phyloP scores from a whole-genome alignment of 2,888 invertebrate genomes.

The Drosophila paracracens region DNA sequence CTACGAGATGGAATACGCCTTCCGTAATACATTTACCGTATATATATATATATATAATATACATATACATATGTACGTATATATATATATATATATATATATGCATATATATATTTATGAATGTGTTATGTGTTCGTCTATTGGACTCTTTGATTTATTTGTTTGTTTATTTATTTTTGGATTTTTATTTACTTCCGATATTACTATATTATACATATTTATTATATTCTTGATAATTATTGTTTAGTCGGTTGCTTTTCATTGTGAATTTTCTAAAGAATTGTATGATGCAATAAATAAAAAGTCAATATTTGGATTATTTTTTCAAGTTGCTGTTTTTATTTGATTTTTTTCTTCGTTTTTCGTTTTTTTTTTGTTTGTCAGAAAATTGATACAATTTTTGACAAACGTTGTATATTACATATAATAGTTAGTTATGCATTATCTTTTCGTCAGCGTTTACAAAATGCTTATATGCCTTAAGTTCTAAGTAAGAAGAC shows the following conservation, averaged over 20 bases:
- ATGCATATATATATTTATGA: neutral
- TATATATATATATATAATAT: neutral
- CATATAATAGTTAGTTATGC: conserved; percentile 28
- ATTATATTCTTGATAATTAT: neutral
- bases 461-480: conserved; percentile 49
- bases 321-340: conserved; percentile 4
- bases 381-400: conserved; percentile 83
- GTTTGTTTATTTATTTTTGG: conserved; percentile 43
- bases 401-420: conserved; percentile 53
- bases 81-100: neutral
- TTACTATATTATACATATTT: neutral
- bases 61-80: neutral
- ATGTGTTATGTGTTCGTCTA: neutral
- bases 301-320: neutral
- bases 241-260: neutral
- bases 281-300: conserved; percentile 20
- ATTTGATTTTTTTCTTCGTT: conserved; percentile 18
- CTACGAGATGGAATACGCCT: conserved; percentile 7
- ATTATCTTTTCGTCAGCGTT: conserved; percentile 30
- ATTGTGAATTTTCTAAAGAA: conserved; percentile 14
- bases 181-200: conserved; percentile 47
- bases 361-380: conserved; percentile 50
- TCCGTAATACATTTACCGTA: conserved; percentile 24
- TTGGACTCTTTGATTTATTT: conserved; percentile 26
- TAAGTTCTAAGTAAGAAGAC: conserved; percentile 35